Base-by-base conservation (phyloP, 2,113 vertebrate genomes). In the Corythoichthys haematopterus region DNA sequence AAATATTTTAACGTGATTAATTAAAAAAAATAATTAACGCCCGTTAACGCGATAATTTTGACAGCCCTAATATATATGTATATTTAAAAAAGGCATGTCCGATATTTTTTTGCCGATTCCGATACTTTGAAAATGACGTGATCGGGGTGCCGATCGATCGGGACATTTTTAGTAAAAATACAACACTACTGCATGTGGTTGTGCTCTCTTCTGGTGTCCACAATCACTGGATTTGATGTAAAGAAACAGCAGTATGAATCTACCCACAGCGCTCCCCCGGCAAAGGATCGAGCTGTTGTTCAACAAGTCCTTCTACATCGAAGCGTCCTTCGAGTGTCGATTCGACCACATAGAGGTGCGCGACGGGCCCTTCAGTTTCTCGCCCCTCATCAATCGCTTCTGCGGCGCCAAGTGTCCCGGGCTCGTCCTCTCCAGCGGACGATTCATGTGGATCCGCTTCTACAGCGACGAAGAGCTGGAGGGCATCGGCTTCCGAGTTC, bases 381-480 rank as follows among this genome's bases (percentile, higher is more conserved):
- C 97, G 8, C 95, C 94, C 0, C 91, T 98, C 76, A 95, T 98
- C 80, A 92, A 94, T 78, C 95, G 94, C 47, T 98, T 93, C 87
- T 98, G 97, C 53, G 96, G 97, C 46, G 79, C 92, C 13, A 85
- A 91, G 84, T 94, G 92, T 60, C 97, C 97, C 1, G 87, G 92
- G 0, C 83, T 93, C 66, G 93, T 98, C 83, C 90, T 93, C 71
- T 98, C 96, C 77, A 96, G 94, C 0, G 97, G 97, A 40, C 93
- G 97, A 79, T 98, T 98, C 82, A 94, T 98, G 94, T 98, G 96
- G 96, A 94, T 98, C 84, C 95, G 94, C 72, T 98, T 98, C 88
- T 93, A 85, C 78, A 98, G 95, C 37, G 97, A 98, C 75, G 97
- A 97, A 72, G 97, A 98, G 79, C 88, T 98, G 65, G 97, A 98